Conservation (phyloP, 2,888 invertebrate species). For the Oithona nana region DNA sequence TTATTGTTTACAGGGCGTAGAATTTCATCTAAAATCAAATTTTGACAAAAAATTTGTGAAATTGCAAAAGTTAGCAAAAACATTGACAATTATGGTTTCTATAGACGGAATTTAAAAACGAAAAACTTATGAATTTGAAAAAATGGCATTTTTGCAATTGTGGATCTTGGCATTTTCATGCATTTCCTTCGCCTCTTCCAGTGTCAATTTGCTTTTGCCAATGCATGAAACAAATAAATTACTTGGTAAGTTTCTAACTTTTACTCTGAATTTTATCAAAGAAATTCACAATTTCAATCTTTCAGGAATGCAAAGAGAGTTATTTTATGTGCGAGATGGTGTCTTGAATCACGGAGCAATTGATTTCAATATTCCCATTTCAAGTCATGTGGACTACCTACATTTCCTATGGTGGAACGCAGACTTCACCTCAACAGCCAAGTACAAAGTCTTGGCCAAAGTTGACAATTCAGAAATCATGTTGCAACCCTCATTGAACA, state of each 20-base stretch:
- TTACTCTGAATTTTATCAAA: no score
- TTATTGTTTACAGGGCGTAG: no score
- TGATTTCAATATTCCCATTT: neutral
- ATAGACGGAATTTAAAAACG: no score
- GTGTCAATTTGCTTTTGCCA: neutral
- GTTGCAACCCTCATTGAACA: conserved; percentile 8
- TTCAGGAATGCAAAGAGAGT: conserved; percentile 22
- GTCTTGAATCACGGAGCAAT: neutral
- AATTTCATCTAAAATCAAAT: no score
- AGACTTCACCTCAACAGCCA: neutral
- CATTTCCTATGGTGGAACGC: neutral
- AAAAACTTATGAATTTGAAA: no score
- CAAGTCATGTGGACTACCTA: neutral
- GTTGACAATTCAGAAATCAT: neutral
- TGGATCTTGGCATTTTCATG: no score
- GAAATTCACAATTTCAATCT: conserved; percentile 19
- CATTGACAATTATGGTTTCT: no score
- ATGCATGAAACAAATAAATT: neutral
- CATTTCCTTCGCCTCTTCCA: no score
- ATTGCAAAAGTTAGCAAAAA: no score
- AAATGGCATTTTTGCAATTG: no score
- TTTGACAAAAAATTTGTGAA: no score
- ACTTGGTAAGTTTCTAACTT: neutral
- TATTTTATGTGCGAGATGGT: conserved; percentile 6
- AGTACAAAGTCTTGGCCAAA: neutral